A percentile compares a stretch with the other conserved stretches of the same genome.
phyloP scores from a whole-genome alignment of 1,140 invertebrate species.

The Bombus haemorrhoidalis region DNA sequence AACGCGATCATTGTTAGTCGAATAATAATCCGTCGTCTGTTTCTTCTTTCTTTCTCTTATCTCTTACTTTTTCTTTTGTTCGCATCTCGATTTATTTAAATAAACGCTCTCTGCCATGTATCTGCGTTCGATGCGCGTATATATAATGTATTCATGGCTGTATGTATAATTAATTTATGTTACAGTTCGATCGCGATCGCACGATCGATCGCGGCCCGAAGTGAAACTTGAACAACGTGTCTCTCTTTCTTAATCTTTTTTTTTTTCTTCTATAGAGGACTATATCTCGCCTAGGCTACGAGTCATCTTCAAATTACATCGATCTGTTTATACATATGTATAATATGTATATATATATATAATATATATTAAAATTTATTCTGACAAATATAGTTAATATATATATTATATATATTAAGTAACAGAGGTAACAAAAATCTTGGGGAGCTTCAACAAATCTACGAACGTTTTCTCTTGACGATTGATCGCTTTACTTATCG shows the following conservation, averaged over 20 bases:
- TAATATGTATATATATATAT: constrained; percentile 46
- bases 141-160: constrained; percentile 62
- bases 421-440: constrained; percentile 74
- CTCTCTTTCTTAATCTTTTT: constrained; percentile 50
- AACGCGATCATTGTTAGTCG: constrained; percentile 46
- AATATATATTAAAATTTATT: constrained; percentile 76
- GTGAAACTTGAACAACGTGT: constrained; percentile 78
- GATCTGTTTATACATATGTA: constrained; percentile 75
- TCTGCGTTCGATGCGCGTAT: constrained; percentile 54
- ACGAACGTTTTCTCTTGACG: constrained; percentile 42
- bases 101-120: constrained; percentile 60
- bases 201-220: constrained; percentile 43
- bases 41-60: not conserved
- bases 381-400: constrained; percentile 72
- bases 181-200: constrained; percentile 61
- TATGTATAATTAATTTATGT: constrained; percentile 69
- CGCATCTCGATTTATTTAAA: constrained; percentile 33
- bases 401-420: constrained; percentile 60
- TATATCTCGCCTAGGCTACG: constrained; percentile 71
- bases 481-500: constrained; percentile 49
- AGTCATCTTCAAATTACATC: constrained; percentile 78
- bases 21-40: constrained; percentile 40
- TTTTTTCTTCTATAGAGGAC: constrained; percentile 69
- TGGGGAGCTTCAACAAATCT: constrained; percentile 66
- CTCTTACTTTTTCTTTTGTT: no score